Evolutionary conservation across 2,113 vertebrate genomes (phyloP).

Genomic region (western clawed frog (Xenopus tropicalis)): DNA sequence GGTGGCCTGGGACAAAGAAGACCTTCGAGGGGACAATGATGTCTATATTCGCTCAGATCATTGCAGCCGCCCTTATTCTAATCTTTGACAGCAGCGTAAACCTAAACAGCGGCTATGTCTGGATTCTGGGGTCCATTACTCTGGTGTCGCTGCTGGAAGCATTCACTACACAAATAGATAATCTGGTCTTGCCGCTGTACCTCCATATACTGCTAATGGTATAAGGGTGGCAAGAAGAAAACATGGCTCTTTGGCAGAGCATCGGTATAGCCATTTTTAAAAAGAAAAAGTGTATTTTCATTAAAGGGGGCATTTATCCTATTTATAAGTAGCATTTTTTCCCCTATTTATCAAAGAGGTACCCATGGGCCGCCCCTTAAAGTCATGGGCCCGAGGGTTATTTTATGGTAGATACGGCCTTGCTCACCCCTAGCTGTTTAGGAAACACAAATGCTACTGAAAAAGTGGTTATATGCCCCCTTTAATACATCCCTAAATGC

Average conservation of each 20-base stretch:
- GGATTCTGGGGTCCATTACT: slow-evolving; percentile 85
- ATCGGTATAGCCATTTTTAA: neutral
- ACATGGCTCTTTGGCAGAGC: neutral
- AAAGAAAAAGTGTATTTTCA: too few relatives aligned
- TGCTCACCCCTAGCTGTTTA: too few relatives aligned
- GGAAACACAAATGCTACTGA: too few relatives aligned
- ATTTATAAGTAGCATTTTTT: too few relatives aligned
- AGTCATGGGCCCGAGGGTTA: too few relatives aligned
- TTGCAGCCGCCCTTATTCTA: slow-evolving; percentile 88
- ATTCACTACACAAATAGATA: slow-evolving; percentile 94
- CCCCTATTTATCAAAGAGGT: too few relatives aligned
- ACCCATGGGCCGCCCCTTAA: too few relatives aligned
- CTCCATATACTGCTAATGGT: slow-evolving; percentile 89
- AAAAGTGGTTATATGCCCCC: too few relatives aligned
- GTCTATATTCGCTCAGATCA: slow-evolving; percentile 92
- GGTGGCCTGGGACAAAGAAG: slow-evolving; percentile 95
- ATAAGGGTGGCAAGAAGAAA: slow-evolving; percentile 50
- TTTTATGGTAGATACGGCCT: too few relatives aligned
- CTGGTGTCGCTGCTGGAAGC: slow-evolving; percentile 90
- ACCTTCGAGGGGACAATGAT: slow-evolving; percentile 93
- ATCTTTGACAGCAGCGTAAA: slow-evolving; percentile 86
- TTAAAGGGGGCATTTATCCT: too few relatives aligned
- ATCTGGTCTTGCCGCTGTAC: slow-evolving; percentile 91
- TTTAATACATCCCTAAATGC: too few relatives aligned
- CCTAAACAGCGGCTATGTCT: slow-evolving; percentile 85